Evolutionary conservation across 2,888 invertebrate genomes (phyloP), one percentile per base, ranked within the genome.

Genomic region (Steinernema carpocapsae): DNA sequence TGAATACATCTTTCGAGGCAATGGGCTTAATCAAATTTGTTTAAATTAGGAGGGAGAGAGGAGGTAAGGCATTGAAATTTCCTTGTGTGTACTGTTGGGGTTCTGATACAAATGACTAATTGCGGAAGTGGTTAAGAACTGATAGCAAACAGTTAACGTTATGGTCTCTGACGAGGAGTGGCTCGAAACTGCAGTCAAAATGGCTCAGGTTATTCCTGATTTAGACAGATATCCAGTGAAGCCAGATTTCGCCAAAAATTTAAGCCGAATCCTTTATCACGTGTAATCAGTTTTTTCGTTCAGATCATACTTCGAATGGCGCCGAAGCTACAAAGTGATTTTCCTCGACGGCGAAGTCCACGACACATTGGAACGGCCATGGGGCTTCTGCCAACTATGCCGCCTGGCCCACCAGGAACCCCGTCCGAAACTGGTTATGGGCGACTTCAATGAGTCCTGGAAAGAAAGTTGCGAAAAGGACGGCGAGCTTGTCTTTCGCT

Each of bases 301-400:
- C 80, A 89, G 89, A 79, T 87, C 88, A 76, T 89, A 89, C 80
- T 89, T 90, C 80, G 82, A 82, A 26, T 90, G 89, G 89, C 88
- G 88, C 75, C 73, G 75, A 22, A 79, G 84, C 56, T 86, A 85
- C 73, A 77, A 80, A 48, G 83, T 84, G 7, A 73, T 87, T 51
- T 86, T 81, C 71, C 76, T 87, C 7, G 79, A 87, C 74, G 84
- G 86, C 71, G 51, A 74, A 42, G 76, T 78, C 17, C 85, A 86
- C 77, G 84, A 85, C 73, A 76, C 78, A n/a, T 75, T 80, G 12
- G 86, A 86, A 71, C 78, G 82, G n/a, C 85, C 86, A 4, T 86
- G 85, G 83, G 86, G 86, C n/a, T 81, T 86, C 76, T 86, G 86
- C 72, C 86, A 87, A 75, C 75, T 86, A 0, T 86, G 86, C 71